Conservation (phyloP, 2,888 invertebrate genomes). For the Teleiodes luculella region DNA sequence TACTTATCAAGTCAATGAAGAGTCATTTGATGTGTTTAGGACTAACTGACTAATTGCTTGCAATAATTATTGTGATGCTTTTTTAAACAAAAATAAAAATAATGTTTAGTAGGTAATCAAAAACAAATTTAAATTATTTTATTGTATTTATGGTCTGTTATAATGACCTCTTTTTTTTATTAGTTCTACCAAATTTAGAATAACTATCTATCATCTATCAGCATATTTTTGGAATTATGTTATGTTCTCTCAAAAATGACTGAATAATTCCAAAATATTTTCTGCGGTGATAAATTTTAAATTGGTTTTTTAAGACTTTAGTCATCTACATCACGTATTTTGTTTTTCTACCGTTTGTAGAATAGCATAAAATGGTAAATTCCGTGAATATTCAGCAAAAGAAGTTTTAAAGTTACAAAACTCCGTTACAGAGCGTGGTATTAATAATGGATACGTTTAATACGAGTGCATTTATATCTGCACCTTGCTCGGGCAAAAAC, state of each 20-base stretch:
- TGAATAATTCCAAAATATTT: too few species aligned
- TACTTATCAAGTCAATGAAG: background rate
- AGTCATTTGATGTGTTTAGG: slow-evolving; percentile 3
- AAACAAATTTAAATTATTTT: too few species aligned
- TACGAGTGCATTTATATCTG: slow-evolving; percentile 57
- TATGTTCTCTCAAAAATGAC: too few species aligned
- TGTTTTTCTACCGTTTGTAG: background rate
- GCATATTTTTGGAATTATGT: too few species aligned
- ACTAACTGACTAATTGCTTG: background rate
- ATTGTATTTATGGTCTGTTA: too few species aligned
- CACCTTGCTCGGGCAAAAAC: slow-evolving; percentile 75
- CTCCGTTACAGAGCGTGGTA: slow-evolving; percentile 17
- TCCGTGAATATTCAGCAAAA: slow-evolving; percentile 4
- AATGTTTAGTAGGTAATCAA: too few species aligned
- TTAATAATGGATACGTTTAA: slow-evolving; percentile 21
- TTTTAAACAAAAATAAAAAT: too few species aligned
- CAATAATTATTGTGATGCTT: background rate
- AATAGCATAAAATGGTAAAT: background rate
- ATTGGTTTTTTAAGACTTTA: background rate
- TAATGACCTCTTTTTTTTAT: too few species aligned
- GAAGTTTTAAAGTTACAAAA: slow-evolving; percentile 11
- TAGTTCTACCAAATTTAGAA: too few species aligned
- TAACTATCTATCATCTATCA: too few species aligned
- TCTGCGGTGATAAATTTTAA: too few species aligned
- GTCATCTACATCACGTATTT: too few species aligned